Evolutionary conservation across 2,888 invertebrate genomes (phyloP), one percentile per base, ranked within the genome.

Genomic region (Drepanosiphum platanoidis): DNA sequence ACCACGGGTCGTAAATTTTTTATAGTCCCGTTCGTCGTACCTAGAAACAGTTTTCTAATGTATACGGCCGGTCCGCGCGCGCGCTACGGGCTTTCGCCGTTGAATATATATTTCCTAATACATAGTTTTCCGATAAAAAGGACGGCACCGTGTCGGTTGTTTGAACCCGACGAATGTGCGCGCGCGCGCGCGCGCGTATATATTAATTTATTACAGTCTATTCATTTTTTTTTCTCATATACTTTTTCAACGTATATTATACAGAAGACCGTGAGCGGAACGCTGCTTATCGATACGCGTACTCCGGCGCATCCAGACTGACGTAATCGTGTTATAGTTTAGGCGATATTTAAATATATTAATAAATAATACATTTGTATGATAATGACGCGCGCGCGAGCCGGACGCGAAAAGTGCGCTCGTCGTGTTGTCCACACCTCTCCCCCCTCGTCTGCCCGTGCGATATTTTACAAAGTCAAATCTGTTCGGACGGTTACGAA

Each of bases 281-380:
- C 42, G 9, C 22, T 52, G 5, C 22, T 22, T 42, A 42, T 42
- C 42, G 15, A 72, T 27, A 42, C 30, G n/a, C 5, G 9, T 64
- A 30, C 2, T 64, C 3, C 9, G n/a, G 18, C 46, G 11, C 11
- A 42, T 46, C n/a, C 18, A 18, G 13, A 46, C 30, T 18, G 27
- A 42, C 22, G 18, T 52, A 74, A 52, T 22, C 52, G 52, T 52
- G 34, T 32, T n/a, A n/a, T 22, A 74, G 52, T 34, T 15, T 18
- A 74, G 18, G 52, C 52, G 18, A 74, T 18, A 74, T 52, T 74
- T 74, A 34, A 74, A 74, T 74, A 74, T n/a, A 74, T 74, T 34
- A 74, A 74, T 74, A 74, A 74, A 74, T 74, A 34, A 52, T n/a
- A 34, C 74, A 32, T 74, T 74, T 74, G 22, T 74, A 52, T 74